Conservation (phyloP, 1,140 invertebrate species). For the Drosophila rufa region DNA sequence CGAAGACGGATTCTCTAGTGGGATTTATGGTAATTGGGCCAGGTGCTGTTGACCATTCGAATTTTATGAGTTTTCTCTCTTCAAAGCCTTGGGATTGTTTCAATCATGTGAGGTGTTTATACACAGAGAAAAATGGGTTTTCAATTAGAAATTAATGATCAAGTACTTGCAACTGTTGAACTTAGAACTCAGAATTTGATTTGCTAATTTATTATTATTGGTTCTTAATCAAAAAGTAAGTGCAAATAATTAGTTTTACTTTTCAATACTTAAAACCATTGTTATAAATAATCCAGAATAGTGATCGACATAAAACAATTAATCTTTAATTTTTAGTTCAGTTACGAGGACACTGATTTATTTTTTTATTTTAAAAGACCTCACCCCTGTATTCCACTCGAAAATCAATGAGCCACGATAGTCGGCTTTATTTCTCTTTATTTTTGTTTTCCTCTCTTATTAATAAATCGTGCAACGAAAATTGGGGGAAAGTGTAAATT, state of each 20-base stretch:
- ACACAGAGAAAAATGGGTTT: not conserved
- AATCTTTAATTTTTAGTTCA: too few species aligned
- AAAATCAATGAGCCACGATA: constrained; percentile 27
- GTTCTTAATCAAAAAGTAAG: too few species aligned
- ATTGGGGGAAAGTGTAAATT: constrained; percentile 80
- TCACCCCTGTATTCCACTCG: not conserved
- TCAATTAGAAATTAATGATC: not conserved
- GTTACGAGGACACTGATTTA: too few species aligned
- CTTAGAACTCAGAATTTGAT: too few species aligned
- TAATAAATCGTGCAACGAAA: constrained; percentile 58
- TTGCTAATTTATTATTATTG: too few species aligned
- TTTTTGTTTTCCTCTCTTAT: constrained; percentile 51
- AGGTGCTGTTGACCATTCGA: constrained; percentile 45
- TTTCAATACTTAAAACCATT: too few species aligned
- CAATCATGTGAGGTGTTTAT: constrained; percentile 7
- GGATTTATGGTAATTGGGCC: constrained; percentile 51
- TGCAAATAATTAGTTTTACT: too few species aligned
- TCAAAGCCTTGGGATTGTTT: constrained; percentile 4
- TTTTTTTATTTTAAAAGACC: not conserved
- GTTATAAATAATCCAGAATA: too few species aligned
- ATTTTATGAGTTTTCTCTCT: constrained; percentile 10
- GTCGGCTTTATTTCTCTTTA: constrained; percentile 24
- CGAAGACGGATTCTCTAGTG: constrained; percentile 20
- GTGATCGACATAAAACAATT: too few species aligned
- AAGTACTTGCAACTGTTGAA: too few species aligned